Base-by-base conservation (phyloP, 1,140 invertebrate species). In the Hylaeus anthracinus region DNA sequence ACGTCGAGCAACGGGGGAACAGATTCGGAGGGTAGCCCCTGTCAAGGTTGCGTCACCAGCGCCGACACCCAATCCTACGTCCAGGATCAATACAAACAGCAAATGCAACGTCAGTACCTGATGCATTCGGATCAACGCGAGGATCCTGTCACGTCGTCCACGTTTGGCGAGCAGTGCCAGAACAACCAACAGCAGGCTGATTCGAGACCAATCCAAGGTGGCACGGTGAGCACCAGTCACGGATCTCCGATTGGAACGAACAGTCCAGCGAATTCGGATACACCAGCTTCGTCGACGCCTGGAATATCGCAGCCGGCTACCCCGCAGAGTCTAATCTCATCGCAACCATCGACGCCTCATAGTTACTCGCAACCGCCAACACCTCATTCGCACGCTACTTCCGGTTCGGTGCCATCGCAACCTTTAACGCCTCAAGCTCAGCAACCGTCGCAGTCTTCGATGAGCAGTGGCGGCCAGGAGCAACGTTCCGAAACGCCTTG, bases 151-250 rank as follows among this genome's bases (percentile, higher is more conserved):
- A 96, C 96, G 39, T 97, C 96, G 15, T 96, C 96, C 1, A 96
- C 96, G 1, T 95, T 95, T 82, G 94, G 94, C 2, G 96, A 96
- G 56, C 94, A 95, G 85, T 92, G 91, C 63, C 94, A 93, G 85
- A 90, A 86, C 43, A 91, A 78, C 53, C 88, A 86, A 65, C 87
- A 87, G 48, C 91, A 92, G 65, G 77, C 90, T 26, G 92, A 96
- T 89, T 94, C 94, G 14, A 93, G 95, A 81, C 96, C 96, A 0
- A 96, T 97, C 79, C 96, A 97, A 92, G 96, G 96, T 15, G 96
- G 96, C 2, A 95, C 96, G 9, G 95, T 97, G 5, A 96, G 96
- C 86, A 97, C 96, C 1, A 96, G 96, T 90, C 96, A 96, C 84
- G 95, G 96, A 15, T 96, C 95, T 6, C 95, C 95, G 0, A 93